These are phyloP conservation scores for Chesias legatella DNA, from an alignment of 2,888 invertebrate genomes.

Conservation along the genomic window DNA sequence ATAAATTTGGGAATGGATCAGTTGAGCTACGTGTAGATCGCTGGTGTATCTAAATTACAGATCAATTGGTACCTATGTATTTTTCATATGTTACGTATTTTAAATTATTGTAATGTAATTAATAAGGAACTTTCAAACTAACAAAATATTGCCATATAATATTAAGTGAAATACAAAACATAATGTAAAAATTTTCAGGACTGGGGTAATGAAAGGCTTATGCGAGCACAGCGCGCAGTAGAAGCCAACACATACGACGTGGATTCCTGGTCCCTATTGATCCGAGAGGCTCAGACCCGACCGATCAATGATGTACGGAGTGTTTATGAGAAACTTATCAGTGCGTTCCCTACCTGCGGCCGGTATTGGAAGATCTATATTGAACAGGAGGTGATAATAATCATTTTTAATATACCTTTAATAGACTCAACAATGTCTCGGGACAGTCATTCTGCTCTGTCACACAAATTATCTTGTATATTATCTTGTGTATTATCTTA, in stretches of 20 bases:
- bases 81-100: too few species aligned
- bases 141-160: neutral
- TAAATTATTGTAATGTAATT: too few species aligned
- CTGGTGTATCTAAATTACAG: too few species aligned
- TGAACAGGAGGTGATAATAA: slow-evolving; percentile 93
- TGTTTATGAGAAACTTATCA: slow-evolving; percentile 96
- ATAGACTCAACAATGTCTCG: too few species aligned
- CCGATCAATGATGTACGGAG: slow-evolving; percentile 93
- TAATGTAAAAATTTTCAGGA: slow-evolving; percentile 76
- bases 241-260: slow-evolving; percentile 95
- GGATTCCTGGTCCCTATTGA: slow-evolving; percentile 98
- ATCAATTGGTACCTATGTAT: too few species aligned
- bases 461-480: too few species aligned
- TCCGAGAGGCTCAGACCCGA: slow-evolving; percentile 94
- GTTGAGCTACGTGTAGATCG: too few species aligned
- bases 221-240: slow-evolving; percentile 90
- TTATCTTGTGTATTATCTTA: too few species aligned
- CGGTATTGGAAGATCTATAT: slow-evolving; percentile 99
- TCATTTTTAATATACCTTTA: neutral
- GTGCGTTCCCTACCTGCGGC: slow-evolving; percentile 97
- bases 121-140: neutral
- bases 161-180: neutral
- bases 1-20: too few species aligned
- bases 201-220: slow-evolving; percentile 93
- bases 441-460: too few species aligned